Percentiles rank a stretch among this genome's conserved stretches.
Conservation (phyloP, 2,888 invertebrate species). For the Papilio gigon region DNA sequence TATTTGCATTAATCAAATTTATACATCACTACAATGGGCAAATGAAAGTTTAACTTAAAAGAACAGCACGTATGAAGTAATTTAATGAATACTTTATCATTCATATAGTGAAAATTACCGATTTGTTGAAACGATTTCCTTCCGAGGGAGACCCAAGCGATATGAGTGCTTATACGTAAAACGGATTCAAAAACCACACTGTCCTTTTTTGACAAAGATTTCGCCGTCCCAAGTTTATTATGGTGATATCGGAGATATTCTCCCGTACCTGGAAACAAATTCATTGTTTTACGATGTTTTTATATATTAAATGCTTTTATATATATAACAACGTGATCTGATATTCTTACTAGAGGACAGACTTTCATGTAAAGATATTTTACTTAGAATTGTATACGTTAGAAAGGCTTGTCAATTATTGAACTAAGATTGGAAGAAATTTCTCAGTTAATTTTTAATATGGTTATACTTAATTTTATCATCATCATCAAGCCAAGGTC, state of each 20-base stretch:
- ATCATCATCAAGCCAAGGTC: no score
- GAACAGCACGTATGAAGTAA: no score
- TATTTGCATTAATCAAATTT: no score
- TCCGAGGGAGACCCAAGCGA: conserved; percentile 82
- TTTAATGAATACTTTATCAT: no score
- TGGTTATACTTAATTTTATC: no score
- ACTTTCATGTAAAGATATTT: not conserved
- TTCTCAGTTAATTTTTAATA: no score
- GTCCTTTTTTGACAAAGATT: conserved; percentile 79
- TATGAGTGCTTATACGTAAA: conserved; percentile 74
- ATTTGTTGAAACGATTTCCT: conserved; percentile 78
- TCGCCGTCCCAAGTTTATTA: conserved; percentile 66
- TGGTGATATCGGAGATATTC: conserved; percentile 78
- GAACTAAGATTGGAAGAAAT: no score
- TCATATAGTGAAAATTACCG: conserved; percentile 74
- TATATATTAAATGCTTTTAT: not conserved
- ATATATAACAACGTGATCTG: not conserved
- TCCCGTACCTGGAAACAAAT: conserved; percentile 53
- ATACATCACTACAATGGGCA: no score
- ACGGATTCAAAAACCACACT: conserved; percentile 77
- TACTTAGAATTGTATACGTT: no score
- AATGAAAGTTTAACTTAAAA: no score
- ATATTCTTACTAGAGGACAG: not conserved
- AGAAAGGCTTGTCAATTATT: no score
- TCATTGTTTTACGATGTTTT: not conserved